These are phyloP conservation scores for Pachyramphus minor DNA, from an alignment of 2,113 vertebrate species.

Conservation along the genomic window DNA sequence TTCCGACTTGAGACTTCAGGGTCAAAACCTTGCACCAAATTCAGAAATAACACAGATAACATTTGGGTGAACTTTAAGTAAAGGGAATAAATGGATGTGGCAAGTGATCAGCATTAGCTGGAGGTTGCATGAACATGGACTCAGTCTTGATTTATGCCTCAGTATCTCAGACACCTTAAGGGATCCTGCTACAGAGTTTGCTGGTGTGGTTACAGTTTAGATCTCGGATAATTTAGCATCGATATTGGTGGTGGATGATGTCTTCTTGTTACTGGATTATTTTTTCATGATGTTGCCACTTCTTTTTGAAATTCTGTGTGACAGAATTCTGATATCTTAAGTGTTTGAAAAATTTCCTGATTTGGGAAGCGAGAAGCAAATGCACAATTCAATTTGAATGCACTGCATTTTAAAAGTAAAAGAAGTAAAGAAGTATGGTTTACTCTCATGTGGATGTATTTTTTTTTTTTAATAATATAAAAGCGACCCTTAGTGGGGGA, in stretches of 20 bases:
- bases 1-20: not conserved
- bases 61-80: not conserved
- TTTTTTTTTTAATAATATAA: not conserved
- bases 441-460: not conserved
- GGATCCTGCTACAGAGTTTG: not conserved
- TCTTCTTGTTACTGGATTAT: not conserved
- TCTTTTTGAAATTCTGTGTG: not conserved
- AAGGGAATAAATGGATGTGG: not conserved
- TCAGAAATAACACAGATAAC: not conserved
- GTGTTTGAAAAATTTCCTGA: not conserved
- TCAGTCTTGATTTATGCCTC: not conserved
- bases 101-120: not conserved
- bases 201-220: not conserved
- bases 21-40: not conserved
- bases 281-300: not conserved
- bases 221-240: not conserved
- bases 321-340: not conserved
- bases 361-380: not conserved
- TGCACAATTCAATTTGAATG: not conserved
- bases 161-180: not conserved
- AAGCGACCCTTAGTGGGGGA: not conserved
- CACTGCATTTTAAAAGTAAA: not conserved
- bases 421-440: not conserved
- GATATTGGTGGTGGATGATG: not conserved
- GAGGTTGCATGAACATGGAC: not conserved